Base-by-base conservation (phyloP, 2,797 vertebrate species). In the Gallirallus australis region DNA sequence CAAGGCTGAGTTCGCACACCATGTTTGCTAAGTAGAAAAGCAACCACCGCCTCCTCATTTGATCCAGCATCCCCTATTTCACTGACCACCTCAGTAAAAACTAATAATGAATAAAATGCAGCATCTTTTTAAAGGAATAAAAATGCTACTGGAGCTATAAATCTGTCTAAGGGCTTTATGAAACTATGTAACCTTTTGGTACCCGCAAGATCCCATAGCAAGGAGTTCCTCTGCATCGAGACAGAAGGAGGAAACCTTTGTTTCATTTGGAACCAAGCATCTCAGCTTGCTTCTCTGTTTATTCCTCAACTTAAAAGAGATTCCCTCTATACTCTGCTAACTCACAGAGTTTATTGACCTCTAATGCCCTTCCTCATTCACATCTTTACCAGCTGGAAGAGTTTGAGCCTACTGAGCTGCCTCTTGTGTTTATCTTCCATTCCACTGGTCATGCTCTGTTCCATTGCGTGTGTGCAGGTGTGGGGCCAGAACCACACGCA, bases 381-480 rank as follows among this genome's bases (percentile, higher is more conserved):
- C 13, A 42, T 7, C 7, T 65, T 52, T 71, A 65, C 11, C 3
- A n/a, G 30, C 39, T 59, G 59, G 10, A 70, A 53, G 16, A 76
- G 30, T 53, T 4, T 14, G 45, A 64, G 27, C 27, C 17, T 53
- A 37, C 52, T 65, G 31, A n/a, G 39, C 27, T 0, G 0, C 3
- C 24, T 65, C 47, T 45, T 20, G 5, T 6, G 4, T 56, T 50
- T 64, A 71, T 11, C 24, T 59, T 40, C 37, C 12, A 27, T 53
- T 35, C 28, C 39, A 40, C 1, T 17, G 37, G 27, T 40, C 30
- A 69, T 9, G n/a, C 31, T 28, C 66, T 63, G 39, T 79, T n/a
- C 42, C n/a, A 23, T 24, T 24, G 28, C 14, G 18, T 40, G 45
- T 21, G 25, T 45, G n/a, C 18, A 70, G 52, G 52, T 1, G 1